Base-by-base conservation (phyloP, 1,140 invertebrate genomes). In the Ceratina australensis region DNA sequence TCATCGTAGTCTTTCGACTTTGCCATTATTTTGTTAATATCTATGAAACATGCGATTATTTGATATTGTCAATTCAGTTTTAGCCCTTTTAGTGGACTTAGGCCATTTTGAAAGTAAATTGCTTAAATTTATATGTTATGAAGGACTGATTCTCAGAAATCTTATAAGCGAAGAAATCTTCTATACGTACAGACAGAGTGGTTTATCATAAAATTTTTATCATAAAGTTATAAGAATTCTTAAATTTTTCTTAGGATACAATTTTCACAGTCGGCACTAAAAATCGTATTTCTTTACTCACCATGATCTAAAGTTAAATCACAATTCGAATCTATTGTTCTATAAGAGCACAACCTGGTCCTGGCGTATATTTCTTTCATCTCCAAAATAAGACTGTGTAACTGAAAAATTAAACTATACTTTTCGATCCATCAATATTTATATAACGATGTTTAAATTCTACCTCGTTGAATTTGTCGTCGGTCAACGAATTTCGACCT, bases 331-430 rank as follows among this genome's bases (percentile, higher is more conserved):
- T 90, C 90, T 73, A 89, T 90, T 69, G 90, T 92, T 50, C 93
- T 93, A 75, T 94, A 96, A 0, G 95, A 94, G 84, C 96, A 97
- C n/a, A 96, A 92, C 85, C 94, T 94, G 0, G 94, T 94, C 72
- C 94, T 94, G n/a, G 94, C 94, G 88, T 96, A 97, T 8, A 95
- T 93, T 81, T 96, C 95, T 89, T 96, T 96, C 96, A 97, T 97
- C 86, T 96, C 94, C 0, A 94, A 93, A 75, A 96, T 94, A n/a
- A 96, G 82, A 83, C 95, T 93, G 86, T 95, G 94, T 73, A 96
- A 93, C 96, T 96, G 33, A 86, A 16, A 93, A 78, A 81, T 79
- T 8, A 79, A 16, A 50, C 56, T 12, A 61, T 4, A 26, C 22
- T 13, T 28, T 20, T 26, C 5, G 12, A 15, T 80, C 3, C 18